These are phyloP conservation scores for Platyscapa corneri DNA, from an alignment of 1,140 invertebrate genomes.

Conservation along the genomic window DNA sequence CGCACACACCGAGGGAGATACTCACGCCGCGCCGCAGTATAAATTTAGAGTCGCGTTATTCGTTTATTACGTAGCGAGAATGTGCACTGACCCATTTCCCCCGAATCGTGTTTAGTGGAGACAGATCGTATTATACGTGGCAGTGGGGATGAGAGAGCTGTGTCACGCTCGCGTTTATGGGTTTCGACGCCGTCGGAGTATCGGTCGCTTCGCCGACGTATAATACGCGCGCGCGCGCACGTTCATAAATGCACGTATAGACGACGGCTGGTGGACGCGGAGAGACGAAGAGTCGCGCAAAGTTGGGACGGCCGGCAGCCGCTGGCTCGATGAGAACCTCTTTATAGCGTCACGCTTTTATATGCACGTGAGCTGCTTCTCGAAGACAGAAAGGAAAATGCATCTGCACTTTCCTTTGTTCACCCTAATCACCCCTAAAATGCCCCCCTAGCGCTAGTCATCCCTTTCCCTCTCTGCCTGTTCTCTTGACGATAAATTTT, in stretches of 20 bases:
- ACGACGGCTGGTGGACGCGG: too few species aligned
- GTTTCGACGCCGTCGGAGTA: not conserved
- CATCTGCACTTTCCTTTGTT: not conserved
- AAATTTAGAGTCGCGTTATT: conserved; percentile 6
- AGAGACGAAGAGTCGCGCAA: too few species aligned
- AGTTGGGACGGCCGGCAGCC: too few species aligned
- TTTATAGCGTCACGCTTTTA: too few species aligned
- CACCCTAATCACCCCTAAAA: not conserved
- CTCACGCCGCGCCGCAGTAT: not conserved
- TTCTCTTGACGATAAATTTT: not conserved
- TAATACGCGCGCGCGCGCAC: too few species aligned
- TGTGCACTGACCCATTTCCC: conserved; percentile 25
- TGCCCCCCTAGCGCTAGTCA: not conserved
- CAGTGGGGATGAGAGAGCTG: not conserved
- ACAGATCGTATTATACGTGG: not conserved
- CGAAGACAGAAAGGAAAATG: not conserved
- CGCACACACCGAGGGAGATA: too few species aligned
- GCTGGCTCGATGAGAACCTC: not conserved
- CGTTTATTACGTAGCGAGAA: not conserved
- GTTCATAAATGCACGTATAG: too few species aligned
- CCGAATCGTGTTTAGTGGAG: not conserved
- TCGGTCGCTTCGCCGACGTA: too few species aligned
- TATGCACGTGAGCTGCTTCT: not conserved
- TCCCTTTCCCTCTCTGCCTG: not conserved
- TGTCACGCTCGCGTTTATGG: not conserved